A percentile compares a stretch with the other conserved stretches of the same genome.
Conservation (phyloP, 2,113 vertebrate genomes). For the Globicephala melas region DNA sequence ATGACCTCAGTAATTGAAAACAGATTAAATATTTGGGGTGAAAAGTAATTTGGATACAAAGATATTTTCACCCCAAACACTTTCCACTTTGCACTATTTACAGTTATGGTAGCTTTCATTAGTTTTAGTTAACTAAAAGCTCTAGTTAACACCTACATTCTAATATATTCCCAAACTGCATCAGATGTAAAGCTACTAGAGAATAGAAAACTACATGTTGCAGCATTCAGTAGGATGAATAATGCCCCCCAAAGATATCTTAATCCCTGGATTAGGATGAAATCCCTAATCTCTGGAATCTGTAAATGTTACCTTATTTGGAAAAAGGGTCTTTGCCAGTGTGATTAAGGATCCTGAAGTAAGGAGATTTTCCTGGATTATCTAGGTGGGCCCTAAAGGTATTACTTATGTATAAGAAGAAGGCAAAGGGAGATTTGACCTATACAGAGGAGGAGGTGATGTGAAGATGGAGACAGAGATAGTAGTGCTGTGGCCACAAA, state of each 20-base stretch:
- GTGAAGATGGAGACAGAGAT: neutral
- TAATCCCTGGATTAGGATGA: neutral
- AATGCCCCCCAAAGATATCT: neutral
- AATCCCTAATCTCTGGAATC: neutral
- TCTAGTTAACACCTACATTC: neutral
- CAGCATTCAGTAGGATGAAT: neutral
- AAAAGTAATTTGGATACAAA: neutral
- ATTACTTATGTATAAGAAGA: neutral
- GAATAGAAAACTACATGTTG: neutral
- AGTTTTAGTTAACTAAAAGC: neutral
- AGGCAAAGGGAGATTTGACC: neutral
- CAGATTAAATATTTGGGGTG: neutral
- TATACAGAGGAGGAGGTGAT: too few species aligned
- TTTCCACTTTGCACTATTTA: neutral
- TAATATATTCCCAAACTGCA: neutral
- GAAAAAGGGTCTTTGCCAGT: neutral
- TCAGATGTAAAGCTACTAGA: neutral
- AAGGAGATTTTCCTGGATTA: neutral
- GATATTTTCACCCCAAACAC: neutral
- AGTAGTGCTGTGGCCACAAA: accelerated
- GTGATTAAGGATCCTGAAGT: neutral
- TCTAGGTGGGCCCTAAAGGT: too few species aligned
- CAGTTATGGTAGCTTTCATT: neutral
- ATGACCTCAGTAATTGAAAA: neutral
- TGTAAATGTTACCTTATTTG: neutral